Conservation (phyloP, 2,113 vertebrate genomes). For the Mormyrus lacerda region DNA sequence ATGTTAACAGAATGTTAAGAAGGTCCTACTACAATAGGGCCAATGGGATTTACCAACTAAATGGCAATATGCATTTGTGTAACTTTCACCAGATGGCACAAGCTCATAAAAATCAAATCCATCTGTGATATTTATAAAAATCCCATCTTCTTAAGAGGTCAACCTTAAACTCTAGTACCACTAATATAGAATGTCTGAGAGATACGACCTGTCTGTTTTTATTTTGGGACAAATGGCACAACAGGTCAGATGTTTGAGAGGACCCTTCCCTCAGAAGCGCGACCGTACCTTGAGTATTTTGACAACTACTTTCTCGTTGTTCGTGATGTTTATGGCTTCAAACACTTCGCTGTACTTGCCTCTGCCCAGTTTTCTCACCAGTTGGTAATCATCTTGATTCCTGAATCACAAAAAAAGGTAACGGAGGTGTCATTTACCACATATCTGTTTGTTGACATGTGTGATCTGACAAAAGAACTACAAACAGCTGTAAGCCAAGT, state of each 20-base stretch:
- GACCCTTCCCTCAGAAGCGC: neutral
- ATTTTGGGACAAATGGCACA: neutral
- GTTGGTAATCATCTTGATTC: conserved; percentile 34
- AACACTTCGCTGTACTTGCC: conserved; percentile 25
- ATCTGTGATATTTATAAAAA: neutral
- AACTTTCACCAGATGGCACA: neutral
- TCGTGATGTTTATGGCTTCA: conserved; percentile 25
- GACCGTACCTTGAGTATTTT: conserved; percentile 42
- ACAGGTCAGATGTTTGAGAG: neutral
- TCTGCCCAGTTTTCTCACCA: conserved; percentile 42
- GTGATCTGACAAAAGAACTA: neutral
- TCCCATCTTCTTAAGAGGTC: neutral
- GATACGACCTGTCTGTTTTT: neutral
- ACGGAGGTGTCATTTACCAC: neutral
- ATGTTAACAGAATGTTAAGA: neutral
- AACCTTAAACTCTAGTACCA: neutral
- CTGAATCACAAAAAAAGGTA: conserved; percentile 9
- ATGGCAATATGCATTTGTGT: neutral
- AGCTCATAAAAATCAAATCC: neutral
- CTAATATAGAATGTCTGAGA: neutral
- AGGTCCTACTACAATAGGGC: neutral
- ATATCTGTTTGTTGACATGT: neutral
- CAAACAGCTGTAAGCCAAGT: neutral
- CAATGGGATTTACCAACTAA: neutral
- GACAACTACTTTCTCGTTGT: conserved; percentile 49